Base-by-base conservation (phyloP, 2,797 vertebrate species). In the Toxotes lorentzi region DNA sequence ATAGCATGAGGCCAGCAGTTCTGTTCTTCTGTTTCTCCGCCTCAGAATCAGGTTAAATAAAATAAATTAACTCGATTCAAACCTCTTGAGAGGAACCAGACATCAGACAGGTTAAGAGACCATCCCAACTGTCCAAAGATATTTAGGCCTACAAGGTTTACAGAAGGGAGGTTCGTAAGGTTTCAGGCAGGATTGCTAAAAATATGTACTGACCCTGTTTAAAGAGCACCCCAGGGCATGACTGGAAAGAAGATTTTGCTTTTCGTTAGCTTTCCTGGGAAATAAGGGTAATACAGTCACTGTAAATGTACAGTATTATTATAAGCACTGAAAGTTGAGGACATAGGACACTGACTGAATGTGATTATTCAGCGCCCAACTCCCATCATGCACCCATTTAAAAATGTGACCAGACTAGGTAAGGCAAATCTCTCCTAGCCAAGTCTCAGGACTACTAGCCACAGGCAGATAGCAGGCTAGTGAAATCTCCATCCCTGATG, bases 101-200 rank as follows among this genome's bases (percentile, higher is more conserved):
- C 54, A 76, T 81, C 65, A 70, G 35, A 27, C 50, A 6, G 41
- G 51, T 71, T 63, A 74, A 53, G 41, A 73, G 60, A 61, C 56
- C 60, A 53, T 38, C 64, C 41, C 16, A 62, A 34, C 56, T 87
- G 35, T 62, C 77, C 8, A 27, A 50, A 57, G 76, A 79, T 62
- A 77, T 85, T 89, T 70, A 82, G 79, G 78, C 81, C 87, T 76
- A 84, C 38, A 78, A 82, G 81, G 81, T 86, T 85, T 80, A 84
- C 51, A 69, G 68, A 59, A 63, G 72, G 85, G 82, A 73, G 62
- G 77, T 83, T 75, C 69, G 68, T 82, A 61, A 54, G 78, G 86
- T 87, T 87, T 89, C 73, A 68, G 89, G 81, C 81, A 82, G 76
- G 69, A 70, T 70, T 88, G 80, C 75, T 86, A 78, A 86, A 87